Base-by-base conservation (phyloP, 1,140 invertebrate genomes). In the Batillaria attramentaria region DNA sequence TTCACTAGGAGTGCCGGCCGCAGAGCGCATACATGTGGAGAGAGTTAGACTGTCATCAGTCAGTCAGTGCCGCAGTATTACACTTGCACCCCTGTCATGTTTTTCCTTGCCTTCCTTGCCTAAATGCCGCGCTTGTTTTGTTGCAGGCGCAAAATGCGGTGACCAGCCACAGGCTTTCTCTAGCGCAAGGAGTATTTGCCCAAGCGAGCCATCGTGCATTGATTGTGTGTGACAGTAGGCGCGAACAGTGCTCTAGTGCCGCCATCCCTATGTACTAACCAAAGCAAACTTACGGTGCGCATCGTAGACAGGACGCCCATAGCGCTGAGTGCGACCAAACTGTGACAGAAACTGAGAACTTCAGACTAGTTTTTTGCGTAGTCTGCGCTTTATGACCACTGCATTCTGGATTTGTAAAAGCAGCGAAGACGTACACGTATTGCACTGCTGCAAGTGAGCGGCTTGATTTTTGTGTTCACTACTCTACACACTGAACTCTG, bases 51-150 rank as follows among this genome's bases (percentile, higher is more conserved):
- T n/a, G n/a, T n/a, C n/a, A n/a, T n/a, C n/a, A n/a, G n/a, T n/a
- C n/a, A n/a, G n/a, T n/a, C n/a, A n/a, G n/a, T n/a, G n/a, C n/a
- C n/a, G n/a, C n/a, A n/a, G n/a, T n/a, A n/a, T n/a, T n/a, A n/a
- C n/a, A 24, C 46, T 50, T 13, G 10, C 46, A 50, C 46, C 68
- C 10, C 24, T 16, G 68, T 39, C 39, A 24, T 42, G 37, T 3
- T 43, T 20, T 70, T 6, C 28, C 3, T 42, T 70, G 37, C 41
- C 42, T 16, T 43, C 5, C 16, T 13, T 3, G 8, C 31, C n/a
- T 31, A 62, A 65, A 13, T 41, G 73, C 73, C 35, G 73, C 73
- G 73, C 54, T 75, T 60, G 54, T 62, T 75, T 62, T 75, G 73
- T 75, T 75, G 73, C 73, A 75, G 73, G 62, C 31, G 68, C 68